These are phyloP conservation scores for Holothuria glaberrima DNA, from an alignment of 35 echinoderm and acorn worm genomes.

Conservation along the genomic window DNA sequence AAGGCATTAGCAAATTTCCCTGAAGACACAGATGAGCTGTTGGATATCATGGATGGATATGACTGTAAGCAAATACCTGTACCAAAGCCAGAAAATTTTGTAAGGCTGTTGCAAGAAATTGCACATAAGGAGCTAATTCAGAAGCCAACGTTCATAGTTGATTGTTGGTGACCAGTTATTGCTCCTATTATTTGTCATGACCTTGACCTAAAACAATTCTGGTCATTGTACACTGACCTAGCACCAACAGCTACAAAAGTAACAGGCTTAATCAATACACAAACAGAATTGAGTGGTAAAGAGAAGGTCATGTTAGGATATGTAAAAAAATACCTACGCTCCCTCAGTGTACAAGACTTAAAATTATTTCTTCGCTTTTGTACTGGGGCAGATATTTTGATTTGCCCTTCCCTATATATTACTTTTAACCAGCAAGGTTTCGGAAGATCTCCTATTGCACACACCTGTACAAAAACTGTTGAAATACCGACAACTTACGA, in stretches of 20 bases:
- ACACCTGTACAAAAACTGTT: no score
- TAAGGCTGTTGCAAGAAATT: no score
- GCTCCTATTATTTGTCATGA: neutral
- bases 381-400: neutral
- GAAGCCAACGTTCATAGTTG: conserved; percentile 45
- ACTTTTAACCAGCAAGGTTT: conserved; percentile 23
- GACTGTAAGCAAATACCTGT: no score
- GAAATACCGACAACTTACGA: no score
- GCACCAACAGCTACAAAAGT: neutral
- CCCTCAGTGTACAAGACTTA: neutral
- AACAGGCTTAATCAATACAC: neutral
- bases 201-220: neutral
- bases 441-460: conserved; percentile 3
- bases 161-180: neutral
- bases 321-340: conserved; percentile 23
- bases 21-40: no score
- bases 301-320: neutral
- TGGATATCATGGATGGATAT: no score
- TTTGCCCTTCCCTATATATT: neutral
- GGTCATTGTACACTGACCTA: neutral
- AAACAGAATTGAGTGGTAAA: no score
- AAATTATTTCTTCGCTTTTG: conserved; percentile 22
- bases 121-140: conserved; percentile 54
- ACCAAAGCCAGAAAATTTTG: neutral
- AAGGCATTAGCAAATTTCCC: no score